phyloP scores from a whole-genome alignment of 2,797 vertebrate genomes.

The Passerculus sandwichensis region DNA sequence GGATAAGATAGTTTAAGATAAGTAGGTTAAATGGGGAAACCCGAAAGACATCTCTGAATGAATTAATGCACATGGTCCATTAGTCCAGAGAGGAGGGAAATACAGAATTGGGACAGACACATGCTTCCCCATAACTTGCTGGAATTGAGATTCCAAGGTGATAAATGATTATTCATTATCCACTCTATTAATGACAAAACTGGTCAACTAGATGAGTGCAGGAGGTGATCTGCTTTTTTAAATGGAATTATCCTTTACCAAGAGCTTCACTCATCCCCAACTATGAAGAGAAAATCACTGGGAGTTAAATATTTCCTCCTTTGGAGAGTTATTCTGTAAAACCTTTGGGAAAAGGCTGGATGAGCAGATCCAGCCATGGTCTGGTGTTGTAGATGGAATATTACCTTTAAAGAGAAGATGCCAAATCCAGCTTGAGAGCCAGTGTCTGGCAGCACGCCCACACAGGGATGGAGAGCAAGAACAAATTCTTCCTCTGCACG shows the following conservation, averaged over 20 bases:
- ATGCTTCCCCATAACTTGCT: not conserved
- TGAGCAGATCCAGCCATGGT: not conserved
- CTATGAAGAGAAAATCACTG: not conserved
- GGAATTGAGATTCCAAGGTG: not conserved
- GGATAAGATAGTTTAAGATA: constrained; percentile 63
- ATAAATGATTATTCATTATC: not conserved
- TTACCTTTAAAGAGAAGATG: not conserved
- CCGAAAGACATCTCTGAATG: constrained; percentile 37
- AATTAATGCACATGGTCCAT: not conserved
- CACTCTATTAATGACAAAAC: not conserved
- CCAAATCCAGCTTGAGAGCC: not conserved
- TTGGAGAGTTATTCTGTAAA: not conserved
- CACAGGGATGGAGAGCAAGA: not conserved
- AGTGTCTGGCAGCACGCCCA: not conserved
- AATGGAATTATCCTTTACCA: not conserved
- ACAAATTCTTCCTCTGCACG: not conserved
- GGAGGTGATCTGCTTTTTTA: not conserved
- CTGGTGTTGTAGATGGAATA: not conserved
- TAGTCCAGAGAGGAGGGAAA: constrained; percentile 27
- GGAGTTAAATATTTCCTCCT: not conserved
- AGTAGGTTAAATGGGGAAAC: constrained; percentile 63
- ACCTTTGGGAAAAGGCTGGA: not conserved
- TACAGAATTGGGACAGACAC: constrained; percentile 13
- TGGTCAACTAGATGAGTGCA: not conserved
- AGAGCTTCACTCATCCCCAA: not conserved